Evolutionary conservation across 2,888 invertebrate species (phyloP).

Genomic region (Venusia cambrica): DNA sequence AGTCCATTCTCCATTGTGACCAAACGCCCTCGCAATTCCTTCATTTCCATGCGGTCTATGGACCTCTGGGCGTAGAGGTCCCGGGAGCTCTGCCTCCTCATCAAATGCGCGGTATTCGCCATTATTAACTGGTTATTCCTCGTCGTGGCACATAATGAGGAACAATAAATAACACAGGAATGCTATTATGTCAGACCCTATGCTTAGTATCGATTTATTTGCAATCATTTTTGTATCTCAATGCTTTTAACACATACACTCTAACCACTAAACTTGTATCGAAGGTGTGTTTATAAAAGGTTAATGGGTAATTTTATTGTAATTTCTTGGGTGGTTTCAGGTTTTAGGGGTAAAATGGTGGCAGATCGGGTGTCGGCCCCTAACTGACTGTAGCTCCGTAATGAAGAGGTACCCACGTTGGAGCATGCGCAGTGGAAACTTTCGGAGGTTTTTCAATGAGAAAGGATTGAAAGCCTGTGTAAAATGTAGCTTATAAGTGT

Average conservation of each 20-base stretch:
- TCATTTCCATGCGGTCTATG: slow-evolving; percentile 91
- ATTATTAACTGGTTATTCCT: slow-evolving; percentile 73
- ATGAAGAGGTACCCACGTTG: slow-evolving; percentile 34
- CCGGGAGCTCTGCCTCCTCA: slow-evolving; percentile 93
- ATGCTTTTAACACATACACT: neutral
- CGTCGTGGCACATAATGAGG: slow-evolving; percentile 66
- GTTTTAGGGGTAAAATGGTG: slow-evolving; percentile 20
- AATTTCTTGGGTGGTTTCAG: slow-evolving; percentile 17
- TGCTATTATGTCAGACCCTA: slow-evolving; percentile 34
- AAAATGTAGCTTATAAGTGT: slow-evolving; percentile 10
- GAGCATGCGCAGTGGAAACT: slow-evolving; percentile 54
- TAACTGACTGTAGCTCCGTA: slow-evolving; percentile 31
- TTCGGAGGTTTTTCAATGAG: slow-evolving; percentile 42
- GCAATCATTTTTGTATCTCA: slow-evolving; percentile 39
- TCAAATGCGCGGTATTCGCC: slow-evolving; percentile 95
- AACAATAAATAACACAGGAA: slow-evolving; percentile 51
- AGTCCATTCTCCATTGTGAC: slow-evolving; percentile 86
- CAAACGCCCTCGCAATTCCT: slow-evolving; percentile 90
- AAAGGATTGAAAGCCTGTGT: slow-evolving; percentile 28
- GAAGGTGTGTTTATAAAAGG: neutral
- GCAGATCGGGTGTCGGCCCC: slow-evolving; percentile 24
- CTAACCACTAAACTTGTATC: neutral
- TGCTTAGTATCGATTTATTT: slow-evolving; percentile 41
- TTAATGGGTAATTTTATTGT: slow-evolving; percentile 14
- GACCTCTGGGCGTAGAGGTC: slow-evolving; percentile 91